Conservation (phyloP, 2,888 invertebrate species). For the Gasteruption jaculator region DNA sequence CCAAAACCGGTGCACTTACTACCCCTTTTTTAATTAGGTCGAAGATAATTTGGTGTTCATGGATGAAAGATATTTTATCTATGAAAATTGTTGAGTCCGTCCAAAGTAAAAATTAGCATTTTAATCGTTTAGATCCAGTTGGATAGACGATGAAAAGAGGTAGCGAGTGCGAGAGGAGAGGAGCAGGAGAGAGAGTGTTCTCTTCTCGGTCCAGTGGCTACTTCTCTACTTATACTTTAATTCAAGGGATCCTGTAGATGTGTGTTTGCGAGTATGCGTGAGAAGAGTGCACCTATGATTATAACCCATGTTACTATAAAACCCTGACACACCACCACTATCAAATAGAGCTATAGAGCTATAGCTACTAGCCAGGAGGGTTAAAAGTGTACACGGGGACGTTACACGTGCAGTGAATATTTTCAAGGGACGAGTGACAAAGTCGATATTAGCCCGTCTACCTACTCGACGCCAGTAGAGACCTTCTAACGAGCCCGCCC, state of each 20-base stretch:
- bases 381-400: slow-evolving; percentile 9
- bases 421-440: slow-evolving; percentile 16
- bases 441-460: slow-evolving; percentile 17
- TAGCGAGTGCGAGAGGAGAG: background rate
- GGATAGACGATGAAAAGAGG: background rate
- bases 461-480: slow-evolving; percentile 3
- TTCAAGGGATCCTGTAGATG: background rate
- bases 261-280: slow-evolving; percentile 3
- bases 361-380: too few species aligned
- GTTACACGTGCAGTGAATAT: slow-evolving; percentile 12
- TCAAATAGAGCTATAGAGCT: too few species aligned
- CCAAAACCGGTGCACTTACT: too few species aligned
- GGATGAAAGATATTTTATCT: too few species aligned
- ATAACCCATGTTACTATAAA: slow-evolving; percentile 4
- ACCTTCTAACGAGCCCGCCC: slow-evolving; percentile 17
- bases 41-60: too few species aligned
- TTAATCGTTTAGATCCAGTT: slow-evolving; percentile 31
- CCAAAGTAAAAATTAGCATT: slow-evolving; percentile 31
- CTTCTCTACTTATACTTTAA: slow-evolving; percentile 20
- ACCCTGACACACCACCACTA: too few species aligned
- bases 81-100: too few species aligned
- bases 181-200: background rate
- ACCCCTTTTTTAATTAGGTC: too few species aligned
- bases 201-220: slow-evolving; percentile 29
- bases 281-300: slow-evolving; percentile 5